These are phyloP conservation scores for Perdita meconis DNA, from an alignment of 2,888 invertebrate species.

Conservation along the genomic window DNA sequence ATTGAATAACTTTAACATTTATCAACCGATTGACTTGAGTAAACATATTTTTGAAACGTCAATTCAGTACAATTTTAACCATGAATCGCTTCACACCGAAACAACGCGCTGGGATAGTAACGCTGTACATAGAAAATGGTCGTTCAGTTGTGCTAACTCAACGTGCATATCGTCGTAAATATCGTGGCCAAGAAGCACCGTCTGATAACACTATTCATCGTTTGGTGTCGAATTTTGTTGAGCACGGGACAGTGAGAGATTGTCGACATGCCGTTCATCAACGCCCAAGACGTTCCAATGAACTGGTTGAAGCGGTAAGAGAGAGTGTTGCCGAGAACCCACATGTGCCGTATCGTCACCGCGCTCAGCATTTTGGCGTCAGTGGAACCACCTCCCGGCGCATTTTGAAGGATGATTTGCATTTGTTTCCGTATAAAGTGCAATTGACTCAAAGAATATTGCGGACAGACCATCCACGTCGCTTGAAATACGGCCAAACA, in stretches of 20 bases:
- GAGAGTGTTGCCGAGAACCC: not conserved
- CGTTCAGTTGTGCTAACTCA: constrained; percentile 10
- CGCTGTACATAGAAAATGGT: constrained; percentile 12
- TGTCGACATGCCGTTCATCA: constrained; percentile 1
- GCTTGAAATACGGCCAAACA: not conserved
- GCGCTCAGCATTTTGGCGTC: constrained; percentile 4
- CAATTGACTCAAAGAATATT: constrained; percentile 21
- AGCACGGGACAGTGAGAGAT: constrained; percentile 12
- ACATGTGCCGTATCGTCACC: constrained; percentile 6
- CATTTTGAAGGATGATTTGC: too few relatives aligned
- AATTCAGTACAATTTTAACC: constrained; percentile 19
- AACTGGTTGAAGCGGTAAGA: not conserved
- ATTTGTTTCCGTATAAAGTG: constrained; percentile 13
- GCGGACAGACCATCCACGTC: constrained; percentile 1
- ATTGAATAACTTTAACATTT: constrained; percentile 12
- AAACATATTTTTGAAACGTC: constrained; percentile 14
- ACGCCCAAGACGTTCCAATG: constrained; percentile 12
- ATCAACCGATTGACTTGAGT: constrained; percentile 1
- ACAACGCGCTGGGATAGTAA: constrained; percentile 12
- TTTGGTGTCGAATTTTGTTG: constrained; percentile 5
- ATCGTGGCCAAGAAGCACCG: constrained; percentile 1
- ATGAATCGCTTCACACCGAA: constrained; percentile 10
- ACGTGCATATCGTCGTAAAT: constrained; percentile 17
- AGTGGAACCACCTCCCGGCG: too few relatives aligned
- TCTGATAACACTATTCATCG: constrained; percentile 5